Percentiles rank a stretch among this genome's conserved stretches.
phyloP scores from a whole-genome alignment of 2,888 invertebrate species.

The Orthonychiurus folsomi region DNA sequence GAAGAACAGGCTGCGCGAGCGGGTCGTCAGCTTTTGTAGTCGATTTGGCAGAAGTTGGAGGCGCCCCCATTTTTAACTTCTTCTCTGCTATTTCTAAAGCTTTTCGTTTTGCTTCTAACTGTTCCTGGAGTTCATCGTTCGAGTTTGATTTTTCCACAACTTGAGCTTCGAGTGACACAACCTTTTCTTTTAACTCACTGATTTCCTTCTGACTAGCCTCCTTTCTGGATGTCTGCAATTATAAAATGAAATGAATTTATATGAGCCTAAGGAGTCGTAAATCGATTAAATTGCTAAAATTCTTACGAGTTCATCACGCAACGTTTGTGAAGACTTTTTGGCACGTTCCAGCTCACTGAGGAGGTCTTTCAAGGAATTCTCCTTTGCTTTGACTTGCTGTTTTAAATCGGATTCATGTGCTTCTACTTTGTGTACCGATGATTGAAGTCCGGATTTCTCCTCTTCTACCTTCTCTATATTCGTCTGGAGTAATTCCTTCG shows the following conservation, averaged over 20 bases:
- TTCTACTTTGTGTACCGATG: constrained; percentile 27
- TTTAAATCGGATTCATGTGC: constrained; percentile 26
- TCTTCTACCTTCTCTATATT: constrained; percentile 32
- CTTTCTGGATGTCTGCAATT: background rate
- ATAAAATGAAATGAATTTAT: background rate
- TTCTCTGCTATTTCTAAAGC: constrained; percentile 13
- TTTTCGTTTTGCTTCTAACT: constrained; percentile 18
- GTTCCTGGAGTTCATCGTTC: constrained; percentile 29
- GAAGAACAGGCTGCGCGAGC: constrained; percentile 22
- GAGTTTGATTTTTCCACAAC: constrained; percentile 31
- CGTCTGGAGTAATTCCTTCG: constrained; percentile 35
- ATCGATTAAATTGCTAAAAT: background rate
- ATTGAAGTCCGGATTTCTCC: constrained; percentile 31
- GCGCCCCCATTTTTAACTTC: background rate
- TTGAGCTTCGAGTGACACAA: constrained; percentile 36
- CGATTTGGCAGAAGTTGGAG: background rate
- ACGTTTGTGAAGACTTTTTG: constrained; percentile 31
- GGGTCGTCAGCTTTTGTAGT: constrained; percentile 9
- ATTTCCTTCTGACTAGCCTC: constrained; percentile 29
- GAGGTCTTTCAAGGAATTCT: constrained; percentile 26
- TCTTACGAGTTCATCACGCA: constrained; percentile 35
- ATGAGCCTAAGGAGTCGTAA: background rate
- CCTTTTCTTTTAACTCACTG: constrained; percentile 31
- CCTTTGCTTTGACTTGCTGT: constrained; percentile 23
- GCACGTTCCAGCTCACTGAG: constrained; percentile 32